Evolutionary conservation across 2,113 vertebrate species (phyloP), one percentile per base, ranked within the genome.

Genomic region (Euleptes europaea): DNA sequence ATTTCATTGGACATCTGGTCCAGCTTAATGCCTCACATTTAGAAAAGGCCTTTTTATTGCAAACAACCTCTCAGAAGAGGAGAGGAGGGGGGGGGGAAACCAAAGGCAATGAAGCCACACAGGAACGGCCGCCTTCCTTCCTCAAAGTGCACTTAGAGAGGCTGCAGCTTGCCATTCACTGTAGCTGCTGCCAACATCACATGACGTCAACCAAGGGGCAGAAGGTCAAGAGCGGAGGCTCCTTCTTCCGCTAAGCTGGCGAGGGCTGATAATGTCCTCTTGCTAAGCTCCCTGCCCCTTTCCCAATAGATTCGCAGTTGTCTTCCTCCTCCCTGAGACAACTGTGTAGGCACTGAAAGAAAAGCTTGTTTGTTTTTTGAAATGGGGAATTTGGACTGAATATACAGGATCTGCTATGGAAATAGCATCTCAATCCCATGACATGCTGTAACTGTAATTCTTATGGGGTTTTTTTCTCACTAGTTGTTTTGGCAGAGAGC

Each of bases 321-420:
- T 26, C 1, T 2, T 26, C 54, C 3, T 2, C 19, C 6, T 2
- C 57, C 12, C 38, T 60, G 74, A 63, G 28, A 70, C n/a, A 28
- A 49, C 54, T 85, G 67, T 66, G 40, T 0, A 0, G n/a, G 66
- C 33, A 26, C 76, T 88, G n/a, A 75, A 63, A 70, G 71, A 63
- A 88, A 76, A 31, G 19, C 70, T 82, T 60, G 8, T 44, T 44
- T 80, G 38, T 84, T 87, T 0, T 0, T 57, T 71, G 70, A 75
- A 60, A 82, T 0, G 0, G 57, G 77, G 69, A 49, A 47, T 86
- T 84, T 78, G 84, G 82, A 82, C 81, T 86, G 81, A 79, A 77
- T 66, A 49, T 75, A 70, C 49, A 38, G 57, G 63, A 1, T 82
- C 70, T 88, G 84, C 89, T 85, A 91, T 86, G 84, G 85, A 90